phyloP scores from a whole-genome alignment of 2,888 invertebrate species.

The Amiota mariae region DNA sequence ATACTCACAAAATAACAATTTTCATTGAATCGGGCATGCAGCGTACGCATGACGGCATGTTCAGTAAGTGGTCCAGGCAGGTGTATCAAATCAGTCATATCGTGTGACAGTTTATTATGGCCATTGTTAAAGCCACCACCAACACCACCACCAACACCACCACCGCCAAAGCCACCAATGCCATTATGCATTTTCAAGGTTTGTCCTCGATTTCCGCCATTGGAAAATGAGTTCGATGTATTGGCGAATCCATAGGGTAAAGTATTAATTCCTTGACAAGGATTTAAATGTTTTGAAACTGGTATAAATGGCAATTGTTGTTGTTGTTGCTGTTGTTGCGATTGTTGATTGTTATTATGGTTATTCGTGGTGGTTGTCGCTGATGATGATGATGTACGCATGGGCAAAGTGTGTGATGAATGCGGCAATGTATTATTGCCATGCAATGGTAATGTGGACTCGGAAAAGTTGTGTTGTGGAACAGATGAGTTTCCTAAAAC shows the following conservation, averaged over 20 bases:
- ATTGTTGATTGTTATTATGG: conserved; percentile 44
- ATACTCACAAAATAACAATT: conserved; percentile 90
- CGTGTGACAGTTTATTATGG: conserved; percentile 60
- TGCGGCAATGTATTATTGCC: conserved; percentile 45
- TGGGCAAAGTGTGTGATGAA: conserved; percentile 37
- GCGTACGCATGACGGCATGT: conserved; percentile 92
- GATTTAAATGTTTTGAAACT: conserved; percentile 64
- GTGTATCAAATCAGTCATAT: conserved; percentile 93
- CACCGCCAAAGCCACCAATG: conserved; percentile 23
- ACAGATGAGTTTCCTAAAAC: conserved; percentile 5
- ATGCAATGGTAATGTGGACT: background rate
- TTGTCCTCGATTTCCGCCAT: conserved; percentile 22
- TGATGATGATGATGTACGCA: conserved; percentile 41
- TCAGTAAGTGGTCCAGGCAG: conserved; percentile 93
- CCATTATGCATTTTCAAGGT: conserved; percentile 36
- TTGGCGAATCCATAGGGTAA: conserved; percentile 61
- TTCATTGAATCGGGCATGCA: conserved; percentile 91
- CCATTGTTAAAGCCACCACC: conserved; percentile 17
- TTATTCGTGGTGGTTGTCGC: conserved; percentile 48
- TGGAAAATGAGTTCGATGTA: conserved; percentile 34
- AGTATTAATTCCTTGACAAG: conserved; percentile 68
- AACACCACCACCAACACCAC: conserved; percentile 38
- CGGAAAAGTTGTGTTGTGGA: background rate
- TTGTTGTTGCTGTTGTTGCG: conserved; percentile 36
- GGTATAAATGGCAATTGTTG: conserved; percentile 60